Base-by-base conservation (phyloP, 1,140 invertebrate genomes). In the Oncopodura yosiiana region DNA sequence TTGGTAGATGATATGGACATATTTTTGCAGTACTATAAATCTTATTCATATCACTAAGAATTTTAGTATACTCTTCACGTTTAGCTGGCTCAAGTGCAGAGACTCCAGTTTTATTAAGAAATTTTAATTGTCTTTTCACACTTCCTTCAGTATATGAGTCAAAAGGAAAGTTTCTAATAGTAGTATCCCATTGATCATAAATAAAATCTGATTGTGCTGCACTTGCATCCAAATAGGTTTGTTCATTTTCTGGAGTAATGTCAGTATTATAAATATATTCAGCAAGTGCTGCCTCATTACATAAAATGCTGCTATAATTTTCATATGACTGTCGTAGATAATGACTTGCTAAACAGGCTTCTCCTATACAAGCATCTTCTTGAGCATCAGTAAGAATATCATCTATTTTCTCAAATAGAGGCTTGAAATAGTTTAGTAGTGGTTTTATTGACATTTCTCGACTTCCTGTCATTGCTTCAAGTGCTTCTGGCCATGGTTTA, bases 11-110 rank as follows among this genome's bases (percentile, higher is more conserved):
- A 53, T 77, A 84, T 0, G 83, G 78, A 63, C 84, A 87, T n/a
- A 85, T 72, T 64, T 77, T 77, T 0, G 78, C 78, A 51, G 78
- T 77, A 65, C 89, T 88, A 72, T 89, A 93, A 14, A 90, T 81
- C 2, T 83, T 80, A 32, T 90, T 72, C 88, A 94, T 92, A 61
- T 89, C 83, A 65, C 89, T 87, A 53, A 87, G 81, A 16, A 90
- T 69, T 16, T 84, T 77, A 70, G 88, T 88, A 68, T 89, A 88
- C 87, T 87, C 78, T 61, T 87, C 84, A 1, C 91, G 72, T 61
- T 88, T 83, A 66, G 89, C 84, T 9, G 84, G 79, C 1, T 84
- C 80, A 43, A 94, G 69, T 0, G 87, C 89, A 30, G 87, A 80
- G 8, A 84, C 82, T 23, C 91, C 92, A 27, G 90, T 82, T 38